A percentile compares a stretch with the other conserved stretches of the same genome.
phyloP scores from a whole-genome alignment of 2,113 vertebrate genomes.

The Forbesichthys agassizii region DNA sequence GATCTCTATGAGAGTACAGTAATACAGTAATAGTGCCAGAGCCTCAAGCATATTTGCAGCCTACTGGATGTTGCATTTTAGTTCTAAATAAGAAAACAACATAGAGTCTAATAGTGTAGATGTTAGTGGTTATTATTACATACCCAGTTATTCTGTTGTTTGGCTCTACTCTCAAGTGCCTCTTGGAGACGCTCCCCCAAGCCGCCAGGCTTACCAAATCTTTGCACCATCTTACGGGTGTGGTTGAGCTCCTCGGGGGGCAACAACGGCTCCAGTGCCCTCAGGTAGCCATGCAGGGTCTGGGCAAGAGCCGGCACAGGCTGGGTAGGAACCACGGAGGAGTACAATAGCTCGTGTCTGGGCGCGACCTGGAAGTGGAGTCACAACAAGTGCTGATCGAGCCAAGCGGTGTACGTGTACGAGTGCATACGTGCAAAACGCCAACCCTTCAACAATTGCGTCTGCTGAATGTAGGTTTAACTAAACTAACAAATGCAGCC shows the following conservation, averaged over 20 bases:
- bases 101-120: too few relatives aligned
- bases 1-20: too few relatives aligned
- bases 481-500: too few relatives aligned
- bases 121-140: conserved; percentile 17
- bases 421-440: too few relatives aligned
- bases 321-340: conserved; percentile 71
- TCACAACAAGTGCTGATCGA: too few relatives aligned
- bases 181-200: conserved; percentile 76
- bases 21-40: too few relatives aligned
- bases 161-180: conserved; percentile 73
- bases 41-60: too few relatives aligned
- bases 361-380: conserved; percentile 38
- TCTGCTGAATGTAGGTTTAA: too few relatives aligned
- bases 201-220: conserved; percentile 68
- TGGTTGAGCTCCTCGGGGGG: conserved; percentile 78
- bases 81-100: too few relatives aligned
- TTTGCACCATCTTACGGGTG: conserved; percentile 73
- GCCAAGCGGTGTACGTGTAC: too few relatives aligned
- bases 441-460: too few relatives aligned
- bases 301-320: conserved; percentile 77
- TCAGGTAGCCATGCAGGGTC: conserved; percentile 78
- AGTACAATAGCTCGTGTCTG: conserved; percentile 56
- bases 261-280: conserved; percentile 78
- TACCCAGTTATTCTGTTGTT: conserved; percentile 80
- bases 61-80: too few relatives aligned